Evolutionary conservation across 2,888 invertebrate species (phyloP).

Genomic region (Drosophila borealis): DNA sequence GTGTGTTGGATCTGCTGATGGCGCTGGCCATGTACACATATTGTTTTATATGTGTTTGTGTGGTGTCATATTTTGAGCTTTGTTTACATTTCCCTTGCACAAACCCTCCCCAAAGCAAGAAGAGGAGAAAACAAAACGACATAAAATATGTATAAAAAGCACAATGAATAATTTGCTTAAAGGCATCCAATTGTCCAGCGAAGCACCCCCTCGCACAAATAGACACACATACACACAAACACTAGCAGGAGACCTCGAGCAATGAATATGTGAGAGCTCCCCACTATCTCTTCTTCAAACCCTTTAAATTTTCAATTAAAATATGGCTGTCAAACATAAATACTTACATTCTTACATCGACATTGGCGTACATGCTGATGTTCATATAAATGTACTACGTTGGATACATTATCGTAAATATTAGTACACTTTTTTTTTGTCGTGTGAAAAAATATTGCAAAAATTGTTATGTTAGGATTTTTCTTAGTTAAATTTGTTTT

Average conservation of each 20-base stretch:
- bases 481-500: no score
- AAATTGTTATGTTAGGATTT: no score
- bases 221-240: background rate
- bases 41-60: conserved; percentile 16
- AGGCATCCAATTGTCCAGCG: conserved; percentile 47
- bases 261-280: conserved; percentile 11
- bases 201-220: conserved; percentile 29
- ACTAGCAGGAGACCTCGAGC: conserved; percentile 1
- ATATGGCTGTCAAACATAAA: conserved; percentile 60
- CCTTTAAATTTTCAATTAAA: conserved; percentile 77
- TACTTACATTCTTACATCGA: conserved; percentile 9
- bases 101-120: conserved; percentile 20
- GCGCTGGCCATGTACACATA: conserved; percentile 1
- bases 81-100: conserved; percentile 78
- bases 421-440: no score
- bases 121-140: conserved; percentile 15
- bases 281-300: conserved; percentile 13
- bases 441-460: no score
- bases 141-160: conserved; percentile 42
- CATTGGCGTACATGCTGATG: conserved; percentile 11
- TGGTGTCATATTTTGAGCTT: conserved; percentile 56
- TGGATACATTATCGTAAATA: no score
- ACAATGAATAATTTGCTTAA: conserved; percentile 70
- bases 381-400: conserved; percentile 3
- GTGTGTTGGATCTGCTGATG: conserved; percentile 16